A percentile compares a stretch with the other conserved stretches of the same genome.
phyloP scores from a whole-genome alignment of 2,797 vertebrate species.

The Enteromius treurensis region DNA sequence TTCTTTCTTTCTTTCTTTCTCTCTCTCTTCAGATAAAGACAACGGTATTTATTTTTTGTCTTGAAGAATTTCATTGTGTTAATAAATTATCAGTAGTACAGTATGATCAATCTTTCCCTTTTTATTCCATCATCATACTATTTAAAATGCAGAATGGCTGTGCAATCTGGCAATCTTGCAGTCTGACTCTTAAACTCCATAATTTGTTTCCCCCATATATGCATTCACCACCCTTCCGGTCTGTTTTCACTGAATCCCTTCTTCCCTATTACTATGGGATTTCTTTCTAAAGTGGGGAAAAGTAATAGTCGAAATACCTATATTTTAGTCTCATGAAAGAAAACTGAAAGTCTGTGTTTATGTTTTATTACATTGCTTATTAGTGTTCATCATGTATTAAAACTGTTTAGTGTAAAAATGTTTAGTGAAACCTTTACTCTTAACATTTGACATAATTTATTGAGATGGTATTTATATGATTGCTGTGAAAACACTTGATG shows the following conservation, averaged over 20 bases:
- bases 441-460: neutral
- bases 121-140: neutral
- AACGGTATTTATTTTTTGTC: slow-evolving; percentile 48
- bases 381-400: neutral
- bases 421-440: too few relatives aligned
- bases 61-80: neutral
- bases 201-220: neutral
- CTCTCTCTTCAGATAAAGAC: slow-evolving; percentile 54
- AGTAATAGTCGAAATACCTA: neutral
- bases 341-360: neutral
- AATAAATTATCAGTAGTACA: neutral
- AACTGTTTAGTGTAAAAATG: too few relatives aligned
- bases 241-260: neutral
- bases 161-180: neutral
- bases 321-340: neutral
- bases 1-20: slow-evolving; percentile 1
- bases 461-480: neutral
- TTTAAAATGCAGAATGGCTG: neutral
- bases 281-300: neutral
- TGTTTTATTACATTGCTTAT: neutral
- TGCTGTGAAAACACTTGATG: neutral
- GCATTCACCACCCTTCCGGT: neutral
- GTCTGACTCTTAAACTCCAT: neutral
- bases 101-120: slow-evolving; percentile 18
- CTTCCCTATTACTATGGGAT: neutral